Percentiles rank a stretch among this genome's conserved stretches.
phyloP scores from a whole-genome alignment of 2,797 vertebrate species.

The Falco naumanni region DNA sequence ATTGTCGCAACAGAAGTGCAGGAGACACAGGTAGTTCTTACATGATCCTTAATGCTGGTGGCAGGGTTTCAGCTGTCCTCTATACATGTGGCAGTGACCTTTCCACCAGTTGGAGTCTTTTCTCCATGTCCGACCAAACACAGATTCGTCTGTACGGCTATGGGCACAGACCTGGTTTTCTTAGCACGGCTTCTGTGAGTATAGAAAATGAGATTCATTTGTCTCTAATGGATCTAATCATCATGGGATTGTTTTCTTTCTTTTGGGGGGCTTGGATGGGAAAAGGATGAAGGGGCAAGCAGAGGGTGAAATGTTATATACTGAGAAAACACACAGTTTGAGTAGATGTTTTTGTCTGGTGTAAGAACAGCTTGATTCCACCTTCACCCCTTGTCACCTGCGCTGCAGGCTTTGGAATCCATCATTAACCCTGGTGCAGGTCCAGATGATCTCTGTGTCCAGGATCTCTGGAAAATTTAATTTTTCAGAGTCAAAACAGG shows the following conservation, averaged over 20 bases:
- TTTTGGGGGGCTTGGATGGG: neutral
- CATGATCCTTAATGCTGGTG: neutral
- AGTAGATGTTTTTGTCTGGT: neutral
- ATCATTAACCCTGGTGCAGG: neutral
- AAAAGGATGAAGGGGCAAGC: neutral
- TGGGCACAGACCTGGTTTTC: neutral
- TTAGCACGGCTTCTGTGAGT: fast-evolving
- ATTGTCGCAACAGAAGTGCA: neutral
- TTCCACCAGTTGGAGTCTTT: neutral
- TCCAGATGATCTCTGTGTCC: neutral
- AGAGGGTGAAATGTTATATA: neutral
- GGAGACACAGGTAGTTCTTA: neutral
- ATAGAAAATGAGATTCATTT: neutral
- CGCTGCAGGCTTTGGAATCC: neutral
- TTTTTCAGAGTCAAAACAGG: neutral
- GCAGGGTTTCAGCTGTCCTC: neutral
- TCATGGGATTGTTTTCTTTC: neutral
- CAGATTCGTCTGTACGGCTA: neutral
- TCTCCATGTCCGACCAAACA: neutral
- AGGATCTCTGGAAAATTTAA: neutral
- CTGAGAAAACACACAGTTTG: neutral
- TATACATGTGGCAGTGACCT: neutral
- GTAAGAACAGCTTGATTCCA: neutral
- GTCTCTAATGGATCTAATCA: neutral
- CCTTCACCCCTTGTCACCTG: neutral